Evolutionary conservation across 2,888 invertebrate species (phyloP).

Genomic region (Linhomoeus sp.): DNA sequence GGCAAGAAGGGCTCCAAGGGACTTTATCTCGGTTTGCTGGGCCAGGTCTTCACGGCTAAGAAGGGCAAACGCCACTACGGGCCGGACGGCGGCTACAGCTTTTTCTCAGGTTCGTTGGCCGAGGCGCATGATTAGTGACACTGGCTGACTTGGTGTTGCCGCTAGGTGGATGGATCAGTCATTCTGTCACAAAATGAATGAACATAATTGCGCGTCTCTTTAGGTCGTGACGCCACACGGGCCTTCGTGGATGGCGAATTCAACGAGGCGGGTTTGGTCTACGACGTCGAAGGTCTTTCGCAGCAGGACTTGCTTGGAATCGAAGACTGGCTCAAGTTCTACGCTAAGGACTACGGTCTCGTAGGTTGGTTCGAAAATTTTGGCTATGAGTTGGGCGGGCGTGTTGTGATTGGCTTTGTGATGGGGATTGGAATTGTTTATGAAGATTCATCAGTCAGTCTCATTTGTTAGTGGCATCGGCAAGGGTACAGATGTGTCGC

Average conservation of each 20-base stretch:
- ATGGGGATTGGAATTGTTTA: no score
- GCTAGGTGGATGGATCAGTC: no score
- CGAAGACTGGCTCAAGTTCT: slow-evolving; percentile 61
- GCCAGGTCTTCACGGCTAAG: slow-evolving; percentile 71
- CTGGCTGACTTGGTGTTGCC: no score
- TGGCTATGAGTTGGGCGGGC: no score
- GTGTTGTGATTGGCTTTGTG: not conserved
- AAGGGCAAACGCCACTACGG: slow-evolving; percentile 63
- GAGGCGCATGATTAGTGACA: no score
- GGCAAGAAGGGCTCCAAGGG: slow-evolving; percentile 37
- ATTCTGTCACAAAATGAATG: no score
- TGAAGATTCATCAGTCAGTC: no score
- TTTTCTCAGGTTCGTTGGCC: slow-evolving; percentile 53
- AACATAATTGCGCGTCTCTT: slow-evolving; percentile 2
- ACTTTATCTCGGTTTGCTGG: slow-evolving; percentile 62
- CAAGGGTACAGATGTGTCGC: no score
- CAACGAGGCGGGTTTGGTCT: slow-evolving; percentile 45
- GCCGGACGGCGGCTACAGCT: slow-evolving; percentile 56
- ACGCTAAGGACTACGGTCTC: slow-evolving; percentile 54
- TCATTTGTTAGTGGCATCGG: no score
- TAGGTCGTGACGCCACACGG: slow-evolving; percentile 66
- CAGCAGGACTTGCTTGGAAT: slow-evolving; percentile 49
- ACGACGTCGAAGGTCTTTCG: slow-evolving; percentile 53
- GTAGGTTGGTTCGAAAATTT: slow-evolving; percentile 48
- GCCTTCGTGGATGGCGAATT: slow-evolving; percentile 81